These are phyloP conservation scores for Menidia beryllina DNA, from an alignment of 2,113 vertebrate species.

Conservation along the genomic window DNA sequence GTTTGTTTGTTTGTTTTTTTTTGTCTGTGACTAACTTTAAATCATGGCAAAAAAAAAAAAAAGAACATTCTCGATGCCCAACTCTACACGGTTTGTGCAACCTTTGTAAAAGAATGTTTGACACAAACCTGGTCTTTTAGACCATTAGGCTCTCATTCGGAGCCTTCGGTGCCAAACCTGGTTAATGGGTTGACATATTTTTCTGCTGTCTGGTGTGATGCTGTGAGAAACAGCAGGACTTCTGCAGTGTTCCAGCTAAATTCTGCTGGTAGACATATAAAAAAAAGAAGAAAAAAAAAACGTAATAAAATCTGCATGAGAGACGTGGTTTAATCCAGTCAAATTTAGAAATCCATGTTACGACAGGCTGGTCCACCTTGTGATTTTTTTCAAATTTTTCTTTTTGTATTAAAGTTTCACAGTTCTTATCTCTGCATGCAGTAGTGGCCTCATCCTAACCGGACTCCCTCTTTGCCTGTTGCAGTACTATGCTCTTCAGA, in stretches of 20 bases:
- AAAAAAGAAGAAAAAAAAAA: slow-evolving; percentile 21
- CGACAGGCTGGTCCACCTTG: slow-evolving; percentile 72
- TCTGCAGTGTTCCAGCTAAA: slow-evolving; percentile 76
- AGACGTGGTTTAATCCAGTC: slow-evolving; percentile 83
- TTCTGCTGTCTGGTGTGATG: slow-evolving; percentile 89
- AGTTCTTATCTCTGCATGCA: slow-evolving; percentile 54
- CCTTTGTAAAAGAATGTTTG: slow-evolving; percentile 10
- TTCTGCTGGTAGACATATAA: slow-evolving; percentile 57
- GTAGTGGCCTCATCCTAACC: slow-evolving; percentile 51
- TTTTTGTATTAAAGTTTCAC: slow-evolving; percentile 58
- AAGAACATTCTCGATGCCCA: slow-evolving; percentile 41
- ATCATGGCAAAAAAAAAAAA: neutral
- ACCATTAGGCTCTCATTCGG: slow-evolving; percentile 12
- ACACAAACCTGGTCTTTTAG: slow-evolving; percentile 13
- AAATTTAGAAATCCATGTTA: slow-evolving; percentile 58
- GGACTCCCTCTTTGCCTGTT: slow-evolving; percentile 85
- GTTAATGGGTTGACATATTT: slow-evolving; percentile 41
- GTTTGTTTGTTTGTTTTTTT: no score
- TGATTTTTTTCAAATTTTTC: slow-evolving; percentile 70
- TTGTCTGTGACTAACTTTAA: no score
- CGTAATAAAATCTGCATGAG: slow-evolving; percentile 76
- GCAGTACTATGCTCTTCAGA: slow-evolving; percentile 99
- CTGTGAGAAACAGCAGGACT: slow-evolving; percentile 93
- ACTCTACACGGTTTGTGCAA: slow-evolving; percentile 32
- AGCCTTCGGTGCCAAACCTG: slow-evolving; percentile 46